Base-by-base conservation (phyloP, 2,113 vertebrate genomes). In the Oxyruncus cristatus region DNA sequence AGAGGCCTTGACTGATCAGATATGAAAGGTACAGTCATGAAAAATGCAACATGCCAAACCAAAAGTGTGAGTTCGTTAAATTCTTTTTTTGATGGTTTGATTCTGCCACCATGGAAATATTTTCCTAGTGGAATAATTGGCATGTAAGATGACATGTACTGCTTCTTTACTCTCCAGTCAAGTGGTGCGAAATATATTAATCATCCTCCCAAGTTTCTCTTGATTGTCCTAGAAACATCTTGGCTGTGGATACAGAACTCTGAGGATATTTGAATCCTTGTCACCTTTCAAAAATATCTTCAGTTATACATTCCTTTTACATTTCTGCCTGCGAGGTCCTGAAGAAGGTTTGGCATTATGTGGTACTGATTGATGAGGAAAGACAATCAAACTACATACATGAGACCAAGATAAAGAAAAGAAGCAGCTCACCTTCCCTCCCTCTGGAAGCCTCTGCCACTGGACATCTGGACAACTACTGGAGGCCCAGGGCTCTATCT, bases 221-320 rank as follows among this genome's bases (percentile, higher is more conserved):
- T 61, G 26, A 41, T 42, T 16, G 5, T 61, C 61, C 42, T 68
- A 37, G 32, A 41, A 75, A 58, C 5, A 26, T 62, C 37, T 61
- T 81, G 47, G 35, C 16, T 15, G 8, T 61, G 22, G 32, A 59
- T 65, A 62, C 8, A 5, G 49, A 78, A 77, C 35, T 73, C 71
- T 61, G 33, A 71, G 30, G 20, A 80, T 33, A 52, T 71, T 35
- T 74, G 55, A 84, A 63, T 26, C 2, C 0, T 39, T 39, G 23
- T 4, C 14, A 70, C 21, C n/a, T 84, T 30, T 67, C 52, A 75
- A 71, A 93, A 74, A 52, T 9, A 26, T 27, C 68, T 68, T 61
- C 33, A 30, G 12, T n/a, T 49, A 22, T 42, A 74, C 9, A 14
- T 0, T 0, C 13, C 16, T 70, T 53, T 23, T 59, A 17, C 6